Evolutionary conservation across 2,888 invertebrate species (phyloP), one percentile per base, ranked within the genome.

Genomic region (Kuschelorhynchus macadamiae): DNA sequence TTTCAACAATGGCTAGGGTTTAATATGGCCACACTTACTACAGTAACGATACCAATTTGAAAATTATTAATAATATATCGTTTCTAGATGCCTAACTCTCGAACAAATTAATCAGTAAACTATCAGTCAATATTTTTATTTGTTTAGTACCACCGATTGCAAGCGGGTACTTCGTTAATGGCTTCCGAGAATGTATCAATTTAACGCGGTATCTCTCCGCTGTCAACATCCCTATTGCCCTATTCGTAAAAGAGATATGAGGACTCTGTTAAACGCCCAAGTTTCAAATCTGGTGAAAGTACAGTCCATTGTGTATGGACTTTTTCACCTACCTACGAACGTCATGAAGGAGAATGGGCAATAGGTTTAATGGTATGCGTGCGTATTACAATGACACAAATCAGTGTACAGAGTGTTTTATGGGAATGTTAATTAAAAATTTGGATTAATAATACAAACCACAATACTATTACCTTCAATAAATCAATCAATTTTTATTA

Each of bases 131-230:
- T 21, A 47, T 21, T 17, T 16, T 44, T 39, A 39, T 39, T 39
- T 39, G 41, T 4, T 39, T 25, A 16, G 39, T 53, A 25, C 55
- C 39, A 55, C 1, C 20, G 25, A 12, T 5, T 1, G 32, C 42
- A 50, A 9, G 7, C 7, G 25, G 33, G 52, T 52, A 17, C 50
- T n/a, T 17, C 18, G 4, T 39, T 61, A 61, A 61, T 61, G 61
- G 50, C 14, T 61, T 61, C 52, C 20, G 14, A 52, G 61, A 42
- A 50, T 11, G 41, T 61, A 61, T 52, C 44, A 32, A 52, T 61
- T 44, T 61, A 61, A 52, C 20, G 52, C 61, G 30, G 14, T 61
- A 61, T 61, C 52, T 61, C 4, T 12, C 20, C 18, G 30, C 61
- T 52, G 61, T 50, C 61, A 52, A 32, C 52, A 17, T 61, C 16